Conservation (phyloP, 1,140 invertebrate genomes). For the Tetranychus cinnabarinus region DNA sequence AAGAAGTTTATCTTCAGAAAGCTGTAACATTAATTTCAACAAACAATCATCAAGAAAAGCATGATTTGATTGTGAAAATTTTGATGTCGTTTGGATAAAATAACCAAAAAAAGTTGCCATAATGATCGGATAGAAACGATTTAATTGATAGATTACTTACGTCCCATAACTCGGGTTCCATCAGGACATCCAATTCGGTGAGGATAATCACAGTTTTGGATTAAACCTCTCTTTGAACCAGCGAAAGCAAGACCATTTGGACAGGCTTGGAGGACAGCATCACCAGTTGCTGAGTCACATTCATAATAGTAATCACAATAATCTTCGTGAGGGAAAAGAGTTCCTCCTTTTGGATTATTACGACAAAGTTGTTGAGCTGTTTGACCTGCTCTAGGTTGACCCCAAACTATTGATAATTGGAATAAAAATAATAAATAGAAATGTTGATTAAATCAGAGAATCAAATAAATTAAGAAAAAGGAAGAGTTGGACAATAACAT, state of each 20-base stretch:
- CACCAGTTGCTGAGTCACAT: conserved; percentile 12
- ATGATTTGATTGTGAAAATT: no score
- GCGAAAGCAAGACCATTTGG: conserved; percentile 71
- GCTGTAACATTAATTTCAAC: no score
- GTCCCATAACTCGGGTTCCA: conserved; percentile 13
- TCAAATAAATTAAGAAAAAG: no score
- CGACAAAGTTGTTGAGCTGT: conserved; percentile 8
- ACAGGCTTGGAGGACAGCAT: conserved; percentile 25
- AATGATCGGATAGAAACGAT: not conserved
- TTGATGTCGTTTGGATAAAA: no score
- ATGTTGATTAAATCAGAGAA: no score
- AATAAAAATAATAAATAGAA: no score
- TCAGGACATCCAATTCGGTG: conserved; percentile 15
- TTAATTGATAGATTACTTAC: conserved; percentile 6
- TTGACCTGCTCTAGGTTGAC: conserved; percentile 4
- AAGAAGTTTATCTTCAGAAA: no score
- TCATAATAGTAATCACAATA: conserved; percentile 18
- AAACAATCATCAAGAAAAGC: no score
- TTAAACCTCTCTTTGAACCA: conserved; percentile 35
- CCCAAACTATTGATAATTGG: no score
- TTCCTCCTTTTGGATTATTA: conserved; percentile 8
- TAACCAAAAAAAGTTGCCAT: no score
- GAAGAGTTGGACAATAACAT: no score
- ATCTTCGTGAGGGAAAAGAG: conserved; percentile 15
- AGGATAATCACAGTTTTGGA: conserved; percentile 16